Evolutionary conservation across 1,140 invertebrate species (phyloP), one percentile per base, ranked within the genome.

Genomic region (Drosophila pseudoobscura): DNA sequence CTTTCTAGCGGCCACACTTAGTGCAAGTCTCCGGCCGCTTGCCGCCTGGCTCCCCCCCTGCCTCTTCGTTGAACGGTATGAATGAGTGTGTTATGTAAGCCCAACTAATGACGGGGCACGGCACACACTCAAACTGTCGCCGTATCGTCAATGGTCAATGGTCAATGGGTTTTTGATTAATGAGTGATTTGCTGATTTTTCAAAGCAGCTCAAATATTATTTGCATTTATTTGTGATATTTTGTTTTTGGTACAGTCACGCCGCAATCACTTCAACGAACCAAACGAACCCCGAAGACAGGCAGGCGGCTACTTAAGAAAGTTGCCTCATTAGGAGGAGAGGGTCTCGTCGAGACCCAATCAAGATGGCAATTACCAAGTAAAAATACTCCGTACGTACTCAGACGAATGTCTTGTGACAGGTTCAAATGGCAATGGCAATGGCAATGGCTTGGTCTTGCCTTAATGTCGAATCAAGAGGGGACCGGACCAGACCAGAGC

Each of bases 141-240:
- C 74, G 83, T 58, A 39, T 11, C 35, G 35, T 39, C 35, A 13
- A 78, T 78, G 20, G 52, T 39, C 35, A 39, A 78, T 78, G 20
- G 64, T 69, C 74, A 87, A 85, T 87, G 82, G 69, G 51, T 68
- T 78, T 85, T 85, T 85, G 83, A 85, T 85, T 87, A 87, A 87
- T 87, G 77, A 77, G 58, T 84, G 80, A 85, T 73, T 83, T 20
- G 77, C 63, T 57, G 71, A 83, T 83, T 82, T 83, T 60, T 53
- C 69, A 82, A 57, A 35, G n/a, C 44, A 56, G 26, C 43, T 57
- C 54, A 62, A 20, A 57, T 61, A 66, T 73, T 66, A 87, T 85
- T 82, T 87, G 83, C 75, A 82, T 82, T 63, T 78, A 62, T 75
- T 57, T 57, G 26, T 26, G 15, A 63, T 57, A 11, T 24, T 17